These are phyloP conservation scores for Glandiceps talaboti DNA, from an alignment of 53 echinoderm and acorn worm species.

Conservation along the genomic window DNA sequence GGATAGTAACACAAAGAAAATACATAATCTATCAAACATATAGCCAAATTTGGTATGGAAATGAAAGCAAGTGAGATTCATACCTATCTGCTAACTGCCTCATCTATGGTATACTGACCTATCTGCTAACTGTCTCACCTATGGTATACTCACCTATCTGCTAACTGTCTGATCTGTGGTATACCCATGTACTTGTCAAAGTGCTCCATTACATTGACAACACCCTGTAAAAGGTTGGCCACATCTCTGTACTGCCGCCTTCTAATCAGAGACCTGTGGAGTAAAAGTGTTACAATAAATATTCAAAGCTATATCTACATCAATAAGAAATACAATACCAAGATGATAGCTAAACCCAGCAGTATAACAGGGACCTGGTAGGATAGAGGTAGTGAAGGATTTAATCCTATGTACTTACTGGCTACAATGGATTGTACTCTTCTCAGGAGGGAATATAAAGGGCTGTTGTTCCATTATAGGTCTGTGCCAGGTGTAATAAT, in stretches of 20 bases:
- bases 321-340: no score
- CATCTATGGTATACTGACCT: constrained; percentile 95
- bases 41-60: not conserved
- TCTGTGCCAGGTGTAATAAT: no score
- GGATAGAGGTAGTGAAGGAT: no score
- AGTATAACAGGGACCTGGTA: no score
- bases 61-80: constrained; percentile 9
- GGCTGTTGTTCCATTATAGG: no score
- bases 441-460: no score
- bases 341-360: no score
- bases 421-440: no score
- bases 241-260: constrained; percentile 90
- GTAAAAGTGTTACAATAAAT: no score
- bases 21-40: not conserved
- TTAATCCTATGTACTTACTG: no score
- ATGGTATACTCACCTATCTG: constrained; percentile 92
- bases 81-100: constrained; percentile 95
- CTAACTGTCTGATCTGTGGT: constrained; percentile 92
- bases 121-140: constrained; percentile 88
- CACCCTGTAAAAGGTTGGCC: constrained; percentile 91
- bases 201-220: constrained; percentile 95
- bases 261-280: constrained; percentile 68
- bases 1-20: no score
- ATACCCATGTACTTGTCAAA: constrained; percentile 99
- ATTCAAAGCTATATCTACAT: no score